phyloP scores from a whole-genome alignment of 1,140 invertebrate genomes.

The Megalopta genalis region DNA sequence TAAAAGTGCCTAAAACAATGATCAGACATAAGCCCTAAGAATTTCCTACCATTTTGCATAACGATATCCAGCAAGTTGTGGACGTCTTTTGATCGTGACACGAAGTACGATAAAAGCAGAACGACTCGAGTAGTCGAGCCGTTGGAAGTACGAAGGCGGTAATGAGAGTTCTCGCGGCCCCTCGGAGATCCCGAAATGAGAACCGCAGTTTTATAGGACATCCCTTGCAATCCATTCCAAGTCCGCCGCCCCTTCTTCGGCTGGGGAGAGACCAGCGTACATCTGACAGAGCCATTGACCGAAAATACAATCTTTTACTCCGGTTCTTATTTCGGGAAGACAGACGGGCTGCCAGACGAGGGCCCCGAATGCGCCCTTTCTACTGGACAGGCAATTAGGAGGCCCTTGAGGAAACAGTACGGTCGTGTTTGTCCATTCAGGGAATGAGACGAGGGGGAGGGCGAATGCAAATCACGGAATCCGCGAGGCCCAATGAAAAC shows the following conservation, averaged over 20 bases:
- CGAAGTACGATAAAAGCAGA: too few species aligned
- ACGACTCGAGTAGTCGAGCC: too few species aligned
- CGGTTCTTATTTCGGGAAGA: conserved; percentile 54
- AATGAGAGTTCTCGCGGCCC: too few species aligned
- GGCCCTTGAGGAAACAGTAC: conserved; percentile 33
- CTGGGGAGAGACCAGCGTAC: conserved; percentile 47
- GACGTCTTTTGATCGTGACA: too few species aligned
- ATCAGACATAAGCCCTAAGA: too few species aligned
- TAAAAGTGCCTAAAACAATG: too few species aligned
- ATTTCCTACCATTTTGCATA: too few species aligned
- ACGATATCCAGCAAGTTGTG: too few species aligned
- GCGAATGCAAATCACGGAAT: conserved; percentile 1
- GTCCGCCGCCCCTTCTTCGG: conserved; percentile 42
- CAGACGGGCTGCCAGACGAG: conserved; percentile 50
- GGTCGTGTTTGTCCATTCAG: conserved; percentile 31
- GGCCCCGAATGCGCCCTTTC: conserved; percentile 34
- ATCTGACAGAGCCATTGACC: conserved; percentile 70
- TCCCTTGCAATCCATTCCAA: conserved; percentile 57
- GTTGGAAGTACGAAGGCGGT: too few species aligned
- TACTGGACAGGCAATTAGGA: conserved; percentile 45
- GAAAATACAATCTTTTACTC: conserved; percentile 68
- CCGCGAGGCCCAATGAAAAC: neutral
- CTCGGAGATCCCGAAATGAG: conserved; percentile 26
- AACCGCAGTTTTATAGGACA: conserved; percentile 55
- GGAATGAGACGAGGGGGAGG: neutral